A percentile compares a stretch with the other conserved stretches of the same genome.
Conservation (phyloP, 2,888 invertebrate genomes). For the Sturmia bella region DNA sequence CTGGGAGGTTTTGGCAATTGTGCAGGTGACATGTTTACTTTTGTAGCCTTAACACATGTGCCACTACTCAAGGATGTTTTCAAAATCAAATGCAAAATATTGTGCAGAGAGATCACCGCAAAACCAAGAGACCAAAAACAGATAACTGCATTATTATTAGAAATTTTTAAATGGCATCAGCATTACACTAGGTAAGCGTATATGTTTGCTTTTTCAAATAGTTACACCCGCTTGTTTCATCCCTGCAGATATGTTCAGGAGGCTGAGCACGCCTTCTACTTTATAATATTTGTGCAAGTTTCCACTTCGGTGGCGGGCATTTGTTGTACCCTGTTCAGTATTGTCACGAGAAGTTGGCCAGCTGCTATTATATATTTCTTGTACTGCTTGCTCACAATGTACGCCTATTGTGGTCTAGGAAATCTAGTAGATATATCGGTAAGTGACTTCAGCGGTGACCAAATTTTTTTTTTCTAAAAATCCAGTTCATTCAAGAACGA, state of each 20-base stretch:
- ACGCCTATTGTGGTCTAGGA: slow-evolving; percentile 74
- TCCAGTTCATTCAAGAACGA: no score
- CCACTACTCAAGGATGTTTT: slow-evolving; percentile 75
- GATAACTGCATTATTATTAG: slow-evolving; percentile 54
- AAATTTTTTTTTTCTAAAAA: no score
- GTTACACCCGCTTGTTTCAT: no score
- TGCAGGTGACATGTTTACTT: slow-evolving; percentile 74
- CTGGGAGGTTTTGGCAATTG: slow-evolving; percentile 75
- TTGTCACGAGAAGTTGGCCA: slow-evolving; percentile 73
- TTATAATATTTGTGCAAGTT: slow-evolving; percentile 73
- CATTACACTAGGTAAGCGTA: slow-evolving; percentile 70
- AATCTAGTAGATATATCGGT: slow-evolving; percentile 74
- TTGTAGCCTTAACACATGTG: slow-evolving; percentile 72
- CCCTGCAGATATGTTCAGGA: no score
- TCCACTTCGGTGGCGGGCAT: slow-evolving; percentile 67
- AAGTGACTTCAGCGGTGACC: no score
- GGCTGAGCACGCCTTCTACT: slow-evolving; percentile 58
- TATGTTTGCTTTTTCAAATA: no score
- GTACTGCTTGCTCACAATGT: slow-evolving; percentile 70
- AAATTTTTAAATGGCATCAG: slow-evolving; percentile 75
- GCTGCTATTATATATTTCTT: slow-evolving; percentile 72
- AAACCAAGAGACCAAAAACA: slow-evolving; percentile 38
- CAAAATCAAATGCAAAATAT: slow-evolving; percentile 71
- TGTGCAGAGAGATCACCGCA: slow-evolving; percentile 67
- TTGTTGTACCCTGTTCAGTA: slow-evolving; percentile 73